Conservation (phyloP, 2,888 invertebrate genomes). For the Pherbina coryleti region DNA sequence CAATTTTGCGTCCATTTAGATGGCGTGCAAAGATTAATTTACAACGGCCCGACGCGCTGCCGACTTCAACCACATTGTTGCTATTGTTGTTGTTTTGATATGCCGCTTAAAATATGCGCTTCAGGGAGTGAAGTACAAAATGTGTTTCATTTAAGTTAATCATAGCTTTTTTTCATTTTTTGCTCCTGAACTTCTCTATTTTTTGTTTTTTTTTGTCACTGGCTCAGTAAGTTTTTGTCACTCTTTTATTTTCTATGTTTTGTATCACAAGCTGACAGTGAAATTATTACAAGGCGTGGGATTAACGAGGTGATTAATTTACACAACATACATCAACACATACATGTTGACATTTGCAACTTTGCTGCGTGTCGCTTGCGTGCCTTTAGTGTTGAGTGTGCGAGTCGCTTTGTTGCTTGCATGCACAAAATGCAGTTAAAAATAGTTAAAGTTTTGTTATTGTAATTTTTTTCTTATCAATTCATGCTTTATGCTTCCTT, state of each 20-base stretch:
- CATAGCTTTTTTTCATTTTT: not conserved
- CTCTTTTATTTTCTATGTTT: not conserved
- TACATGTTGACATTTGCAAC: not conserved
- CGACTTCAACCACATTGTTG: not conserved
- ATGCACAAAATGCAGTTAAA: too few species aligned
- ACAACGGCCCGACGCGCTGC: slow-evolving; percentile 8
- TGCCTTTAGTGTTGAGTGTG: not conserved
- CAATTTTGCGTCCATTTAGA: slow-evolving; percentile 53
- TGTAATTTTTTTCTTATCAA: too few species aligned
- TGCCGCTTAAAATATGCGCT: slow-evolving; percentile 6
- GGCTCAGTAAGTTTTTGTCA: not conserved
- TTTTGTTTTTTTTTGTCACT: not conserved
- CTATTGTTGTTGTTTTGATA: not conserved
- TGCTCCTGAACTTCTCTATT: not conserved
- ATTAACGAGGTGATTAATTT: slow-evolving; percentile 39
- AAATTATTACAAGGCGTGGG: slow-evolving; percentile 21
- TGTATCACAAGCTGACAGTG: not conserved
- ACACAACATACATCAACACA: slow-evolving; percentile 23
- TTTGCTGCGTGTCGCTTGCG: slow-evolving; percentile 1
- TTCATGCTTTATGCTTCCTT: too few species aligned
- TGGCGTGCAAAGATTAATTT: slow-evolving; percentile 53
- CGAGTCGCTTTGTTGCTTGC: too few species aligned
- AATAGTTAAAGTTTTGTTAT: too few species aligned
- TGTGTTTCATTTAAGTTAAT: slow-evolving; percentile 26
- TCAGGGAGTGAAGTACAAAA: slow-evolving; percentile 7